These are phyloP conservation scores for Dione vanillae DNA, from an alignment of 2,888 invertebrate genomes.

Conservation along the genomic window DNA sequence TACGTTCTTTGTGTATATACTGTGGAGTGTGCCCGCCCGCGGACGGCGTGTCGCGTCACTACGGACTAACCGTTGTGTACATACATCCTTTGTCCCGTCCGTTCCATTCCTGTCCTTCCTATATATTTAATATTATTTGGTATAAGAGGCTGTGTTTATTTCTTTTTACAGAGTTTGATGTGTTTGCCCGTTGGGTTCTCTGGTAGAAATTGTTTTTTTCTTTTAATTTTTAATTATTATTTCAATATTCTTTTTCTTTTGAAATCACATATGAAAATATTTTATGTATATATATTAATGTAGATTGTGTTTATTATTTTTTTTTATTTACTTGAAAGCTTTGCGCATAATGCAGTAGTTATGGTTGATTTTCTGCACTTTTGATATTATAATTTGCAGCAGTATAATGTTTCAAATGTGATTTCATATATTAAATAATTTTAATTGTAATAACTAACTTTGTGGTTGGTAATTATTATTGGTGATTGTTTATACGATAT, in stretches of 20 bases:
- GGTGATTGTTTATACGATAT: conserved; percentile 28
- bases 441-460: conserved; percentile 61
- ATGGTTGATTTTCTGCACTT: neutral
- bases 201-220: conserved; percentile 75
- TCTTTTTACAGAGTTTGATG: conserved; percentile 68
- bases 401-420: conserved; percentile 53
- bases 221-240: conserved; percentile 48
- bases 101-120: conserved; percentile 37
- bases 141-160: conserved; percentile 57
- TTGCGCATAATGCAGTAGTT: conserved; percentile 9
- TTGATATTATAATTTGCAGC: neutral
- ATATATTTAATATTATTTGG: conserved; percentile 45
- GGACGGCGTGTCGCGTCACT: neutral
- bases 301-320: neutral
- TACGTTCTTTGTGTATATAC: conserved; percentile 41
- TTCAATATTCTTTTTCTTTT: conserved; percentile 52
- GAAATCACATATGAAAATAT: conserved; percentile 59
- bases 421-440: conserved; percentile 51
- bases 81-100: conserved; percentile 43
- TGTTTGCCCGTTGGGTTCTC: conserved; percentile 78
- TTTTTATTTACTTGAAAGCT: neutral
- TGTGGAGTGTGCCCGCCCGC: conserved; percentile 2
- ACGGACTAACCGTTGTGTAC: conserved; percentile 30
- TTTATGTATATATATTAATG: neutral
- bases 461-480: conserved; percentile 53